A percentile compares a stretch with the other conserved stretches of the same genome.
Conservation (phyloP, 2,888 invertebrate genomes). For the Catocala nupta region DNA sequence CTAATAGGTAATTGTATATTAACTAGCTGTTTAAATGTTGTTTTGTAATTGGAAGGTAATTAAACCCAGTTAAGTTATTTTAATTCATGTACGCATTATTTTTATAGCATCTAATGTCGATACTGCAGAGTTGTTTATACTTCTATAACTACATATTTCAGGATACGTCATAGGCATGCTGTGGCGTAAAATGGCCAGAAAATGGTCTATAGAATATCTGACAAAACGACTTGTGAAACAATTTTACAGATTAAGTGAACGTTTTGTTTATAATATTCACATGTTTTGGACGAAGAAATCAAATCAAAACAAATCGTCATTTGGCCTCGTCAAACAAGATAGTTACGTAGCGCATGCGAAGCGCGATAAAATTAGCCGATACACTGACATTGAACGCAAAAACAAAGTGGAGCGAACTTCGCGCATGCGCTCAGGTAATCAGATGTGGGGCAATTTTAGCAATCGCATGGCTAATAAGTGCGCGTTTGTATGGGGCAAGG, state of each 20-base stretch:
- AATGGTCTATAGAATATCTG: too few species aligned
- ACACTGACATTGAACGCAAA: conserved; percentile 87
- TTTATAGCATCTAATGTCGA: neutral
- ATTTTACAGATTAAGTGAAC: conserved; percentile 35
- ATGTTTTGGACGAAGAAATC: conserved; percentile 73
- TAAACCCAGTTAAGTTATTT: neutral
- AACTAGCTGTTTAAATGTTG: neutral
- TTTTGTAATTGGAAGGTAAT: neutral
- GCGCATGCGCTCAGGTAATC: conserved; percentile 79
- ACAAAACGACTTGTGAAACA: neutral
- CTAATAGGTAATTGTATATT: conserved; percentile 2
- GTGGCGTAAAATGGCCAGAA: neutral
- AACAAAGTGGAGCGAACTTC: conserved; percentile 81
- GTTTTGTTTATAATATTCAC: conserved; percentile 53
- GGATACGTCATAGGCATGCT: neutral
- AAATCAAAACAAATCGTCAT: conserved; percentile 83
- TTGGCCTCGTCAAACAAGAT: conserved; percentile 81
- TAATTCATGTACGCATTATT: neutral
- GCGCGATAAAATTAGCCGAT: conserved; percentile 86
- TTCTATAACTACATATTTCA: neutral
- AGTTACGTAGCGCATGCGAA: conserved; percentile 79
- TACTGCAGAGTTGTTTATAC: neutral
- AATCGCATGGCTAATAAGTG: conserved; percentile 65
- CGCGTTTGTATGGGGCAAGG: conserved; percentile 57
- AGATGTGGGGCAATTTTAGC: conserved; percentile 70